These are phyloP conservation scores for Chrysolina oricalcia DNA, from an alignment of 2,888 invertebrate genomes.

Conservation along the genomic window DNA sequence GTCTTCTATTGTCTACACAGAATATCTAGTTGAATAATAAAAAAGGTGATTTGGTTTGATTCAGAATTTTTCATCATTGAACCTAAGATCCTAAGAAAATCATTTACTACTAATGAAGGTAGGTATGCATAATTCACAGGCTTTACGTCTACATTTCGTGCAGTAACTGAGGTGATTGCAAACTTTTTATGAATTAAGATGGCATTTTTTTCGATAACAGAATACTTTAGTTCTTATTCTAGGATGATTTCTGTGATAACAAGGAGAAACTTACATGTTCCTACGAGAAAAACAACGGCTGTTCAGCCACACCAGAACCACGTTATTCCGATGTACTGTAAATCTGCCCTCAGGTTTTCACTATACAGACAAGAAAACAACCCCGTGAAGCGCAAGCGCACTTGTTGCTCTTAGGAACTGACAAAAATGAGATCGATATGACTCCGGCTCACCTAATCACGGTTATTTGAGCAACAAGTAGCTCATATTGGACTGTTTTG, in stretches of 20 bases:
- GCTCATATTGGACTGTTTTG: conserved; percentile 31
- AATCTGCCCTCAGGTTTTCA: conserved; percentile 58
- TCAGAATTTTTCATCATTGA: not conserved
- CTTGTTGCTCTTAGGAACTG: conserved; percentile 62
- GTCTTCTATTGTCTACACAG: not conserved
- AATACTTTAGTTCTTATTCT: not conserved
- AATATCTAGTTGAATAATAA: not conserved
- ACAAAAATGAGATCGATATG: conserved; percentile 62
- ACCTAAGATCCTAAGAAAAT: not conserved
- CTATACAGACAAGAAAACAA: conserved; percentile 57
- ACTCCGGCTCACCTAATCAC: conserved; percentile 57
- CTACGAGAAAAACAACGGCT: conserved; percentile 37
- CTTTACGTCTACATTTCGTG: not conserved
- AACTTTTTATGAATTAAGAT: conserved; percentile 24
- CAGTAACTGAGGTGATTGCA: not conserved
- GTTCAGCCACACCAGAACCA: conserved; percentile 36
- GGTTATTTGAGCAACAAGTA: conserved; percentile 60
- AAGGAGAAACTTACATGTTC: conserved; percentile 41
- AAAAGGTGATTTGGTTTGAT: not conserved
- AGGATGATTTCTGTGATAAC: not conserved
- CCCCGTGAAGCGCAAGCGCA: conserved; percentile 59
- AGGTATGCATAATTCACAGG: not conserved
- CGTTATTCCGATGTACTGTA: conserved; percentile 50
- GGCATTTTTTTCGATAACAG: not conserved
- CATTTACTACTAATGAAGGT: not conserved